Conservation (phyloP, 2,797 vertebrate genomes). For the Tauraco hartlaubi region DNA sequence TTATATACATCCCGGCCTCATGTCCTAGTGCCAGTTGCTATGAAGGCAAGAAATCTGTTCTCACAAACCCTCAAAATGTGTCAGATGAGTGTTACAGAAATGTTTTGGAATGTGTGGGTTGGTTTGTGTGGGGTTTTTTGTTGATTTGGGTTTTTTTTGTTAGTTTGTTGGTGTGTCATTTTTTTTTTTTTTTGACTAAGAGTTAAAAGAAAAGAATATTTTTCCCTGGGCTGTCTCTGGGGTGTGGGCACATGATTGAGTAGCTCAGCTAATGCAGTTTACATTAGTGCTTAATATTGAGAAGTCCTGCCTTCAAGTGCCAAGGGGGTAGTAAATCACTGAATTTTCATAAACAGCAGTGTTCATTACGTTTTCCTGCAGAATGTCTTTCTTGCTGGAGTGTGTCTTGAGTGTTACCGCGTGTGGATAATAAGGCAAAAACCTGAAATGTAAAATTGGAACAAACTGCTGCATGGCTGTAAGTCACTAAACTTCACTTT, state of each 20-base stretch:
- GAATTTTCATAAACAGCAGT: slow-evolving; percentile 49
- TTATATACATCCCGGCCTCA: neutral
- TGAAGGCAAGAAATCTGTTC: neutral
- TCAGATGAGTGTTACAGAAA: neutral
- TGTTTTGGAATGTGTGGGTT: neutral
- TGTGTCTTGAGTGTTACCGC: neutral
- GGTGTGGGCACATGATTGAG: slow-evolving; percentile 38
- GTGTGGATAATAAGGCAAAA: slow-evolving; percentile 39
- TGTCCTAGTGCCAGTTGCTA: neutral
- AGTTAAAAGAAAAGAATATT: neutral
- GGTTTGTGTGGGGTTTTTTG: no score
- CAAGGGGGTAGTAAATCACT: slow-evolving; percentile 48
- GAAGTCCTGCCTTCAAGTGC: slow-evolving; percentile 19
- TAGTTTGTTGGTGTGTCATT: no score
- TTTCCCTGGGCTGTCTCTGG: neutral
- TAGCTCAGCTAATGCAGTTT: slow-evolving; percentile 30
- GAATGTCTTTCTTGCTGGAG: slow-evolving; percentile 45
- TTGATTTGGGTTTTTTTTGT: no score
- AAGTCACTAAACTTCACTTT: slow-evolving; percentile 36
- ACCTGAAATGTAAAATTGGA: slow-evolving; percentile 44
- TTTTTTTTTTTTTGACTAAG: neutral
- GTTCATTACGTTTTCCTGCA: slow-evolving; percentile 47
- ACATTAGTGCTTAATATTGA: slow-evolving; percentile 39
- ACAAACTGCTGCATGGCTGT: slow-evolving; percentile 6
- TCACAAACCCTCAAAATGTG: neutral